Evolutionary conservation across 35 echinoderm and acorn worm genomes (phyloP).

Genomic region (Hemicentrotus pulcherrimus): DNA sequence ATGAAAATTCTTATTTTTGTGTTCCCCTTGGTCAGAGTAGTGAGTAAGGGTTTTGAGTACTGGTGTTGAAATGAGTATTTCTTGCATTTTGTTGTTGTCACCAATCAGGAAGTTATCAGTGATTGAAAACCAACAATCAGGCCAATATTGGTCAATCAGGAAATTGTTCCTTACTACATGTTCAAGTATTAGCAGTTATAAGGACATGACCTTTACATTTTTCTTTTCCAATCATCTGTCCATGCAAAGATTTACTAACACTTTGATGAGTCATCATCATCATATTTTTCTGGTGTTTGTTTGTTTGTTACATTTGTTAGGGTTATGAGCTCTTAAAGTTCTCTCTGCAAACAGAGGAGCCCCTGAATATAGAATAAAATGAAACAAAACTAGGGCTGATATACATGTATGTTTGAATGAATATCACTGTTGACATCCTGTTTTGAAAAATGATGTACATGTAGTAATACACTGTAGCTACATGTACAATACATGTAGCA

Average conservation of each 20-base stretch:
- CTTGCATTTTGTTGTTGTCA: background rate
- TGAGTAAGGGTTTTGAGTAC: background rate
- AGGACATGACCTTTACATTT: background rate
- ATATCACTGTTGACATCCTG: too few species aligned
- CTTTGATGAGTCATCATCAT: background rate
- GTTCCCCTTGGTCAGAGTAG: background rate
- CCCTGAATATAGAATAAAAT: too few species aligned
- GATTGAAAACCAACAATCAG: background rate
- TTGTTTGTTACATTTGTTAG: background rate
- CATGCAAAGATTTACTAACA: background rate
- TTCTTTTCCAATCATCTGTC: background rate
- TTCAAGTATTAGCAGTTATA: background rate
- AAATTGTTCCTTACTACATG: background rate
- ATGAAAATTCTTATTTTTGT: background rate
- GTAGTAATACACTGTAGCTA: too few species aligned
- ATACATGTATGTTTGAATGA: too few species aligned
- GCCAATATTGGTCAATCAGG: background rate
- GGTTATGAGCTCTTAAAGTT: background rate
- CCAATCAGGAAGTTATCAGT: background rate
- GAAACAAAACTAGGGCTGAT: too few species aligned
- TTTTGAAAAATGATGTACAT: too few species aligned
- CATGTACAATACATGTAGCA: too few species aligned
- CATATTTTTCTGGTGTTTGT: too few species aligned
- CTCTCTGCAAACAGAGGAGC: background rate
- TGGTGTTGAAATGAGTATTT: background rate